Evolutionary conservation across 2,888 invertebrate species (phyloP).

Genomic region (Serripes groenlandicus): DNA sequence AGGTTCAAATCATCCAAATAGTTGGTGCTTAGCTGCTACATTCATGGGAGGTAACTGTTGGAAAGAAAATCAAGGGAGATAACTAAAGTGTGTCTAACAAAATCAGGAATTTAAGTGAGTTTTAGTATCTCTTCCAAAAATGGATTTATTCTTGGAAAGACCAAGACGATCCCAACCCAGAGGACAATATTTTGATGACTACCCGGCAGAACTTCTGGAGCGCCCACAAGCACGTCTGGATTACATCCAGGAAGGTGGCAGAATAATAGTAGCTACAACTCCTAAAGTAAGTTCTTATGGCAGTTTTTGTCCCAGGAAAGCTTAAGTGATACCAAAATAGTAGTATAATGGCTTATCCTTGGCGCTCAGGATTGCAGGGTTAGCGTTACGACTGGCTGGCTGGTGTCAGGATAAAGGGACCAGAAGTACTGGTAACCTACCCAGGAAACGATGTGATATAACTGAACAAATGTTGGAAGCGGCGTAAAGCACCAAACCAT

Average conservation of each 20-base stretch:
- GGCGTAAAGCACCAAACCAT: background rate
- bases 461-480: background rate
- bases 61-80: background rate
- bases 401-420: too few species aligned
- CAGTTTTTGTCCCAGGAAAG: background rate
- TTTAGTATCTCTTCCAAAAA: background rate
- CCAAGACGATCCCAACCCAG: conserved; percentile 14
- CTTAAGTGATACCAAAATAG: background rate
- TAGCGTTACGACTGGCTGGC: too few species aligned
- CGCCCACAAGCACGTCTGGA: conserved; percentile 57
- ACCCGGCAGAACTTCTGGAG: conserved; percentile 50
- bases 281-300: conserved; percentile 10
- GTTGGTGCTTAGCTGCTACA: too few species aligned
- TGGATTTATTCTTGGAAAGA: conserved; percentile 25
- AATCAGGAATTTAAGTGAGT: background rate
- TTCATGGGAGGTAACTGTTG: background rate
- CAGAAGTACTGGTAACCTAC: background rate
- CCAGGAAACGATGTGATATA: background rate
- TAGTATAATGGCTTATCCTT: too few species aligned
- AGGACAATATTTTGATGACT: conserved; percentile 24
- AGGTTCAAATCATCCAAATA: background rate
- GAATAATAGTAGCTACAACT: conserved; percentile 24
- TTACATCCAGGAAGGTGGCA: conserved; percentile 44
- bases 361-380: too few species aligned
- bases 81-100: background rate